phyloP scores from a whole-genome alignment of 2,113 vertebrate genomes.

The Heterochromis multidens region DNA sequence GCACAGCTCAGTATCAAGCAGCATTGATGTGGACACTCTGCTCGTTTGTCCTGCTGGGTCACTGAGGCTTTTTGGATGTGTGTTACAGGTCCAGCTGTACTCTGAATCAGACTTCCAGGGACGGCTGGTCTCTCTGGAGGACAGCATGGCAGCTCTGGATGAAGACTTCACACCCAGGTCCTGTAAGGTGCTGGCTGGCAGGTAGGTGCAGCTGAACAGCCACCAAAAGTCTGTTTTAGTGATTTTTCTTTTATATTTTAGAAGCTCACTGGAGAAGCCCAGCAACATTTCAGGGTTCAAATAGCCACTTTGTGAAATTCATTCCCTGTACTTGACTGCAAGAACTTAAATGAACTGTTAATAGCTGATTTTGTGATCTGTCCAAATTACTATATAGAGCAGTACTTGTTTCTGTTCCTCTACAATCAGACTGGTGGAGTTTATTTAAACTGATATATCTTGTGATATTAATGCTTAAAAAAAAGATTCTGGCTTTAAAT shows the following conservation, averaged over 20 bases:
- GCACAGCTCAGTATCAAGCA: not conserved
- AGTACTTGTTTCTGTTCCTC: not conserved
- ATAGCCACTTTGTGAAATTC: too few relatives aligned
- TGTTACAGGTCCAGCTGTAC: slow-evolving; percentile 87
- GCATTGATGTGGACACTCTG: too few relatives aligned
- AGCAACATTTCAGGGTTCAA: too few relatives aligned
- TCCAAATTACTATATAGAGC: not conserved
- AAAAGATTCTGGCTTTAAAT: too few relatives aligned
- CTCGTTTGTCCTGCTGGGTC: not conserved
- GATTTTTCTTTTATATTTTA: rapidly evolving
- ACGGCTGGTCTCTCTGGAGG: slow-evolving; percentile 76
- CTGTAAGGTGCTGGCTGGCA: slow-evolving; percentile 88
- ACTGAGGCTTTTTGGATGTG: not conserved
- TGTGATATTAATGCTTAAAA: rapidly evolving
- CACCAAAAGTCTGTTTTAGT: not conserved
- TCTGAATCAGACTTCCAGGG: slow-evolving; percentile 88
- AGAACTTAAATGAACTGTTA: not conserved
- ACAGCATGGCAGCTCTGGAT: slow-evolving; percentile 75
- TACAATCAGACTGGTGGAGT: not conserved
- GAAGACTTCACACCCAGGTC: slow-evolving; percentile 83
- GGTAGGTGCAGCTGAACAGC: slow-evolving; percentile 69
- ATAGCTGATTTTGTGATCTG: too few relatives aligned
- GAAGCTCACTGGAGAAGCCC: too few relatives aligned
- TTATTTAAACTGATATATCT: too few relatives aligned
- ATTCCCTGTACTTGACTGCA: rapidly evolving